phyloP scores from a whole-genome alignment of 2,888 invertebrate genomes.

The Sicus ferrugineus region DNA sequence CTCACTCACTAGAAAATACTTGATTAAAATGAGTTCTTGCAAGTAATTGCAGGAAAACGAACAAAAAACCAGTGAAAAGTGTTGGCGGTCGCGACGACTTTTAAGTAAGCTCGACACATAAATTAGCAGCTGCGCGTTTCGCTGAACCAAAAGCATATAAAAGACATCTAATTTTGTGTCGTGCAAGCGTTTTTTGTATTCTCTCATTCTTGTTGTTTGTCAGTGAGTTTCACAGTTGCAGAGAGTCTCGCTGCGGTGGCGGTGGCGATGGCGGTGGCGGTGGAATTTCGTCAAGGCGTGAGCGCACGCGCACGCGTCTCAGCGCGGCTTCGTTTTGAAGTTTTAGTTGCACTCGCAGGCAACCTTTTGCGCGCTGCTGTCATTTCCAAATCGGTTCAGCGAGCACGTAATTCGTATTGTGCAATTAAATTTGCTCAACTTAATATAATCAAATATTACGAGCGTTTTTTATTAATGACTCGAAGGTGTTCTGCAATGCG shows the following conservation, averaged over 20 bases:
- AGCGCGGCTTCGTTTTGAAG: not conserved
- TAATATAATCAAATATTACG: not conserved
- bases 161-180: not conserved
- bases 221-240: not conserved
- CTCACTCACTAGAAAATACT: not conserved
- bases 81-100: not conserved
- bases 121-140: not conserved
- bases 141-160: not conserved
- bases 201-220: no score
- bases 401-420: not conserved
- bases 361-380: not conserved
- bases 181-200: no score
- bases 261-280: conserved; percentile 5
- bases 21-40: not conserved
- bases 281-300: not conserved
- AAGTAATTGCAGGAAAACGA: not conserved
- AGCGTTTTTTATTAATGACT: not conserved
- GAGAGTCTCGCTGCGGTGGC: no score
- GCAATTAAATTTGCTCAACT: not conserved
- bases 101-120: not conserved
- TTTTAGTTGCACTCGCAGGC: not conserved
- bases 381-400: conserved; percentile 2
- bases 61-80: not conserved
- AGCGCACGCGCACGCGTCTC: not conserved
- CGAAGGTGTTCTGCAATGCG: no score